These are phyloP conservation scores for Clamator glandarius DNA, from an alignment of 2,797 vertebrate species.

Conservation along the genomic window DNA sequence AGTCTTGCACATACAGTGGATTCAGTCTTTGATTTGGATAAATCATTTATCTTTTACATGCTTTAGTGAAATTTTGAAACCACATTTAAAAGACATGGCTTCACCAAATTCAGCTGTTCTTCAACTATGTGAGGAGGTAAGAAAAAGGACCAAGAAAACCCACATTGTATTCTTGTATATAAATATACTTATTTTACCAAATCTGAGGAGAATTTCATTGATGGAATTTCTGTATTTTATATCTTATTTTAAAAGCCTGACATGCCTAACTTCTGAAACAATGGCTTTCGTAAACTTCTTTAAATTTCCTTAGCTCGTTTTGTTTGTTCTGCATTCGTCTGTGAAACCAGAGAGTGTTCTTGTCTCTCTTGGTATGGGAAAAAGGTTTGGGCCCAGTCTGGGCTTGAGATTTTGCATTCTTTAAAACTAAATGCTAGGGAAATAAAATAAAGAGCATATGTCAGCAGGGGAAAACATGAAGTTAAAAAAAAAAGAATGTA, in stretches of 20 bases:
- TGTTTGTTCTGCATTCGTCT: not conserved
- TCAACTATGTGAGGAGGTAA: not conserved
- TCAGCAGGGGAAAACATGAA: not conserved
- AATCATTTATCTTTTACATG: not conserved
- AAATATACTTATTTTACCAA: not conserved
- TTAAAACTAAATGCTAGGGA: not conserved
- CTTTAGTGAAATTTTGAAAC: not conserved
- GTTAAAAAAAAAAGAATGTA: fast-evolving
- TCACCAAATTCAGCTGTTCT: not conserved
- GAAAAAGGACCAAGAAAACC: not conserved
- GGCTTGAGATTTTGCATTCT: not conserved
- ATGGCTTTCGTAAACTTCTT: not conserved
- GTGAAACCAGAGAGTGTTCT: not conserved
- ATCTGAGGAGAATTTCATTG: not conserved
- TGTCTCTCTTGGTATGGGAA: not conserved
- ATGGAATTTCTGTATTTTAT: not conserved
- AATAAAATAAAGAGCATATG: not conserved
- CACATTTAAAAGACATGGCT: not conserved
- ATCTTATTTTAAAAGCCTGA: not conserved
- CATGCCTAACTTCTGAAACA: not conserved
- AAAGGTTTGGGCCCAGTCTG: not conserved
- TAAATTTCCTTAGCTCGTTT: not conserved
- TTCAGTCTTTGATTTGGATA: not conserved
- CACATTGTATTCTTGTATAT: not conserved
- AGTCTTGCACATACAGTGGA: not conserved